phyloP scores from a whole-genome alignment of 2,797 vertebrate species.

The Botia kubotai region DNA sequence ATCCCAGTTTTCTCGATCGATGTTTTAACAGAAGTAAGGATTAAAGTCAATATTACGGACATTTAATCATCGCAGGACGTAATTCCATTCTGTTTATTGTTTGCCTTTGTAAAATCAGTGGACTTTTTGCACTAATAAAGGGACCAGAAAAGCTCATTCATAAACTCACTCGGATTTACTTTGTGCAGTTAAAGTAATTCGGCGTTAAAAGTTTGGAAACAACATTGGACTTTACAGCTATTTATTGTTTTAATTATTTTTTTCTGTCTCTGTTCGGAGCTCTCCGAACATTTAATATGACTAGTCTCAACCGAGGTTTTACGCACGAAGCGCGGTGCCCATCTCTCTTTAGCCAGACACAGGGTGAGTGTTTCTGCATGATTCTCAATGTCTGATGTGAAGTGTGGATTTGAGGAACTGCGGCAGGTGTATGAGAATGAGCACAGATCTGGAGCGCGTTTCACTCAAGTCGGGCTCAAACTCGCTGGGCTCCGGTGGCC shows the following conservation, averaged over 20 bases:
- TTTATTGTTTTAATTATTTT: not conserved
- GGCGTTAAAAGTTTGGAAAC: constrained; percentile 16
- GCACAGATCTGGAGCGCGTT: constrained; percentile 82
- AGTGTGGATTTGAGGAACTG: constrained; percentile 45
- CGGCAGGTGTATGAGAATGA: constrained; percentile 76
- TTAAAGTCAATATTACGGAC: constrained; percentile 24
- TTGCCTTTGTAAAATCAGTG: constrained; percentile 11
- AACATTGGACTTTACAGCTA: not conserved
- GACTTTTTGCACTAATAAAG: not conserved
- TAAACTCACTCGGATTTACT: not conserved
- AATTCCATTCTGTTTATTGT: constrained; percentile 6
- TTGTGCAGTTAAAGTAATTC: not conserved
- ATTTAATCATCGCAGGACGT: constrained; percentile 31
- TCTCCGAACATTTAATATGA: constrained; percentile 13
- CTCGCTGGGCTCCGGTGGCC: constrained; percentile 71
- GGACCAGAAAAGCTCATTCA: not conserved
- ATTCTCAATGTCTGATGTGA: constrained; percentile 44
- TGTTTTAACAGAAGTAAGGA: constrained; percentile 6
- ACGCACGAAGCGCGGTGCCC: constrained; percentile 50
- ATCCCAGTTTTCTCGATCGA: not conserved
- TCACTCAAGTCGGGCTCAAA: constrained; percentile 71
- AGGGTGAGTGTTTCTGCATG: not conserved
- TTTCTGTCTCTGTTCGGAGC: too few relatives aligned
- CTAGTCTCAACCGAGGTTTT: not conserved
- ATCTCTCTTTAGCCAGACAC: constrained; percentile 20